These are phyloP conservation scores for Elachura formosa DNA, from an alignment of 2,113 vertebrate species.

Conservation along the genomic window DNA sequence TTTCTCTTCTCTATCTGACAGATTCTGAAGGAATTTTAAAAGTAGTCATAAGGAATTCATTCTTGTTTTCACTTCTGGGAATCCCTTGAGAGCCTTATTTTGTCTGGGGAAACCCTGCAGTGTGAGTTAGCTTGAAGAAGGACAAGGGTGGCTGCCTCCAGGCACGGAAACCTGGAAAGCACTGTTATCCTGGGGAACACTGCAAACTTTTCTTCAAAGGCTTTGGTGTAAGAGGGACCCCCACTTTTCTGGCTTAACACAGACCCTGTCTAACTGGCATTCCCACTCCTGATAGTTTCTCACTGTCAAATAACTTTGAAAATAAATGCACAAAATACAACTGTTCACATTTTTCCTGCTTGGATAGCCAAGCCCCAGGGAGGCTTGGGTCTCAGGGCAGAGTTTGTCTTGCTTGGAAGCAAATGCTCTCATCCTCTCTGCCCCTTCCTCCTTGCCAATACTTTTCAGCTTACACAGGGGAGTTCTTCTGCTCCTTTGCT, in stretches of 20 bases:
- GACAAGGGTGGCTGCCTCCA: background rate
- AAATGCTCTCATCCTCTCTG: background rate
- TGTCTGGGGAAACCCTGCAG: background rate
- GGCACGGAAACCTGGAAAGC: background rate
- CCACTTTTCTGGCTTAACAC: background rate
- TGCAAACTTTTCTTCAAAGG: background rate
- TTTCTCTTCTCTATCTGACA: background rate
- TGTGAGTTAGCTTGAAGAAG: background rate
- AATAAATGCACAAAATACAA: background rate
- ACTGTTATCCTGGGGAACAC: background rate
- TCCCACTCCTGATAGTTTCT: background rate
- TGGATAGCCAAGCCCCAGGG: background rate
- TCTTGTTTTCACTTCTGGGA: background rate
- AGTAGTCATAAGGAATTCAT: background rate
- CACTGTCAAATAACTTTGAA: background rate
- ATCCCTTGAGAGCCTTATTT: background rate
- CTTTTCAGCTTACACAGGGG: background rate
- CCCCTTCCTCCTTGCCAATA: background rate
- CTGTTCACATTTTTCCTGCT: background rate
- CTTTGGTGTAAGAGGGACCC: background rate
- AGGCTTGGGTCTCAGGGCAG: background rate
- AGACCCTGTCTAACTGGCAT: background rate
- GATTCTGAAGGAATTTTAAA: background rate
- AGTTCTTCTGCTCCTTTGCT: background rate
- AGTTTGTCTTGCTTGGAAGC: background rate